Evolutionary conservation across 2,113 vertebrate genomes (phyloP).

Genomic region (Onychostoma macrolepis): DNA sequence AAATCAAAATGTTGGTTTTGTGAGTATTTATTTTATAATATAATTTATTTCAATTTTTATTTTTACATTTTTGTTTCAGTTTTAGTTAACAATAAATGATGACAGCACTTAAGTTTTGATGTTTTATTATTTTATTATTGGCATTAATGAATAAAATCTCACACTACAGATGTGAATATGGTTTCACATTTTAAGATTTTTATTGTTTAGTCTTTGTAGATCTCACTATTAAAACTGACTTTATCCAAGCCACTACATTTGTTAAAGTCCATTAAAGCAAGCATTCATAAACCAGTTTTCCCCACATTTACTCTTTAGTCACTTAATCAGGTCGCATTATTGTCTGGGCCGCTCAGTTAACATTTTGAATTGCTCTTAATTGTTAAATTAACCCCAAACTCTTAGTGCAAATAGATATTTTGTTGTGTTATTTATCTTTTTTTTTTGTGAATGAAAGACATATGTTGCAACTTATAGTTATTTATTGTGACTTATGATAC

Average conservation of each 20-base stretch:
- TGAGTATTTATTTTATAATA: no score
- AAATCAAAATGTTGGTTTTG: background rate
- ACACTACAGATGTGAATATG: background rate
- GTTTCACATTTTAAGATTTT: background rate
- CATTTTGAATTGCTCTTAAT: background rate
- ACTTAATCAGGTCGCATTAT: background rate
- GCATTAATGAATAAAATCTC: background rate
- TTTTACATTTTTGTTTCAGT: no score
- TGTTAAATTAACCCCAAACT: background rate
- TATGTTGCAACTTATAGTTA: background rate
- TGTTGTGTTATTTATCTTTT: background rate
- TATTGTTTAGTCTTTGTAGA: background rate
- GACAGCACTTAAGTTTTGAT: background rate
- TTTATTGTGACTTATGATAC: background rate
- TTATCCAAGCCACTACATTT: background rate
- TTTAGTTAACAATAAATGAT: background rate
- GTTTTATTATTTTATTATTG: background rate
- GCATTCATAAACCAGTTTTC: background rate
- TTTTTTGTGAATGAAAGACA: background rate
- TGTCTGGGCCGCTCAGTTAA: background rate
- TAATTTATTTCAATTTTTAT: no score
- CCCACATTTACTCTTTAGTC: background rate
- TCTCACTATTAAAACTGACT: background rate
- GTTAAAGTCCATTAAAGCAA: background rate
- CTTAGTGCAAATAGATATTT: background rate